A percentile compares a stretch with the other conserved stretches of the same genome.
Conservation (phyloP, 2,888 invertebrate genomes). For the Anticlea derivata region DNA sequence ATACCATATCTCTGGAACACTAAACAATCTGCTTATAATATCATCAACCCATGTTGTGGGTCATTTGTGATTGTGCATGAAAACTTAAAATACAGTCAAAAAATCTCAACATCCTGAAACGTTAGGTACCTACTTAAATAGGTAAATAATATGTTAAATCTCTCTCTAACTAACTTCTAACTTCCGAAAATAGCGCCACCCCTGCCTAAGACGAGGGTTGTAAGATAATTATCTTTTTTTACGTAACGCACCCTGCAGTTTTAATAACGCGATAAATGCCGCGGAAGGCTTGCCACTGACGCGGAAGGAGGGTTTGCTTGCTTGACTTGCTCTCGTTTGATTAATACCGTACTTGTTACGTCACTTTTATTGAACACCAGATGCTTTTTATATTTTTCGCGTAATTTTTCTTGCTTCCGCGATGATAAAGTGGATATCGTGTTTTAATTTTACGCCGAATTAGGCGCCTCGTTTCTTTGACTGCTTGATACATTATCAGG, state of each 20-base stretch:
- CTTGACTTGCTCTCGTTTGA: constrained; percentile 46
- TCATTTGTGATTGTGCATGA: too few species aligned
- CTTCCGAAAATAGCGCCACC: too few species aligned
- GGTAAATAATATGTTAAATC: too few species aligned
- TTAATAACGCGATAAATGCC: constrained; percentile 82
- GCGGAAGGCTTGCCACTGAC: constrained; percentile 81
- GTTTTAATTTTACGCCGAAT: constrained; percentile 74
- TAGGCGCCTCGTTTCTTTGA: constrained; percentile 59
- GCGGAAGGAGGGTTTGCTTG: constrained; percentile 56
- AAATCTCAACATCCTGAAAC: too few species aligned
- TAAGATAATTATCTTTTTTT: constrained; percentile 85
- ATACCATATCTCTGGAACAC: too few species aligned
- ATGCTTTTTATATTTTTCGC: constrained; percentile 74
- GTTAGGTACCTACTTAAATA: too few species aligned
- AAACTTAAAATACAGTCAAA: too few species aligned
- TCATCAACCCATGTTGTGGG: too few species aligned
- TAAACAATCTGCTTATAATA: too few species aligned
- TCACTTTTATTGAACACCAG: constrained; percentile 70
- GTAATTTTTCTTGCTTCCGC: constrained; percentile 56
- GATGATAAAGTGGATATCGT: constrained; percentile 57
- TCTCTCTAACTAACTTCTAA: too few species aligned
- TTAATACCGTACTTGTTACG: constrained; percentile 70
- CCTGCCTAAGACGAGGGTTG: constrained; percentile 77
- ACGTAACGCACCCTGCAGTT: constrained; percentile 73
- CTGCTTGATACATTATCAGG: constrained; percentile 48